phyloP scores from a whole-genome alignment of 2,113 vertebrate species.

The Muscicapa adusta region DNA sequence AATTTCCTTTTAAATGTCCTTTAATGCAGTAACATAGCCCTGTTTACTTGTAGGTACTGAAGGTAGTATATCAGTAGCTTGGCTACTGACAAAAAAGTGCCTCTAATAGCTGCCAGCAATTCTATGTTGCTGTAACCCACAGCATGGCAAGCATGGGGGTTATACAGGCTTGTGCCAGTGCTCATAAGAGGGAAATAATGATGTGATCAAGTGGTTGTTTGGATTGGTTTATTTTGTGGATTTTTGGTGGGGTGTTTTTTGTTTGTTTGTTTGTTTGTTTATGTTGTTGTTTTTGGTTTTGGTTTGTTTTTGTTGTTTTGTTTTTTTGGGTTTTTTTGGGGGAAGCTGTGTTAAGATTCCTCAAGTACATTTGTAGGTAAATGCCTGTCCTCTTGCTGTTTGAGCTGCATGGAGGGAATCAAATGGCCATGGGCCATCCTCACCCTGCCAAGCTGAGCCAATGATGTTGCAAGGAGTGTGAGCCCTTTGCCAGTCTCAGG shows the following conservation, averaged over 20 bases:
- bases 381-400: not conserved
- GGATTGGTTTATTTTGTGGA: not conserved
- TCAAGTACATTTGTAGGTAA: not conserved
- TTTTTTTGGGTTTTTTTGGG: too few relatives aligned
- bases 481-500: not conserved
- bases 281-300: too few relatives aligned
- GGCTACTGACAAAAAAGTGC: not conserved
- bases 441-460: not conserved
- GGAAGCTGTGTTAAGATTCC: not conserved
- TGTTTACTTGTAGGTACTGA: not conserved
- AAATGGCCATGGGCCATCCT: not conserved
- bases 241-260: not conserved
- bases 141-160: not conserved
- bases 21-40: not conserved
- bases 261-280: not conserved
- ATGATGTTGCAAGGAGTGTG: not conserved
- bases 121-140: not conserved
- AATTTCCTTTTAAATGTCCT: not conserved
- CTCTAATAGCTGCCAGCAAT: not conserved
- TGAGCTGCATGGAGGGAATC: not conserved
- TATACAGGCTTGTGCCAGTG: not conserved
- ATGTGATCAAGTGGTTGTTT: not conserved
- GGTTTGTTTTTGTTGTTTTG: too few relatives aligned
- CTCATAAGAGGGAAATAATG: not conserved
- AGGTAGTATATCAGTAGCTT: not conserved